Conservation (phyloP, 2,797 vertebrate genomes). For the Hippopotamyrus pictus region DNA sequence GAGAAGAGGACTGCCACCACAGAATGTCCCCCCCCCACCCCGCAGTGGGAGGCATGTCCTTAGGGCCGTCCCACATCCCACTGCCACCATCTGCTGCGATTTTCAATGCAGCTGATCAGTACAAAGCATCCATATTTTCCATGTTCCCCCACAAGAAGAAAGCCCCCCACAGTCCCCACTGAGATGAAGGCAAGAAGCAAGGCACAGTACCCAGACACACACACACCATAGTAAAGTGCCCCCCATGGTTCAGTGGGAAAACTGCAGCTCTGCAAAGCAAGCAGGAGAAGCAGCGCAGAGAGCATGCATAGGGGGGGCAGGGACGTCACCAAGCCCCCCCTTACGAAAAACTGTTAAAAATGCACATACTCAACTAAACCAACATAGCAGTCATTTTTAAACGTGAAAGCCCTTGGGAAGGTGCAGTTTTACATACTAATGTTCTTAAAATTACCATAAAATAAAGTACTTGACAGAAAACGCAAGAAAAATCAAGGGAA, state of each 20-base stretch:
- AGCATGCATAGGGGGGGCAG: conserved; percentile 19
- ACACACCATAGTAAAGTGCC: not conserved
- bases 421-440: not conserved
- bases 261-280: conserved; percentile 6
- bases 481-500: not conserved
- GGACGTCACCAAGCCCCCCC: not conserved
- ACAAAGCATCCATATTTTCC: not conserved
- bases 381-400: not conserved
- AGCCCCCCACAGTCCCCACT: not conserved
- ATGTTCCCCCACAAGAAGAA: not conserved
- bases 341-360: not conserved
- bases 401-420: not conserved
- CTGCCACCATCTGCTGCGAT: not conserved
- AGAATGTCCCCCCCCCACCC: not conserved
- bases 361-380: not conserved
- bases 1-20: not conserved
- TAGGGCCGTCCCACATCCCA: not conserved
- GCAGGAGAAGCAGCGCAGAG: not conserved
- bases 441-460: not conserved
- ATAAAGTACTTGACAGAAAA: not conserved
- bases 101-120: not conserved
- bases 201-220: not conserved
- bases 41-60: not conserved
- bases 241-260: conserved; percentile 40
- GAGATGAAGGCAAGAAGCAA: conserved; percentile 2